Percentiles rank a stretch among this genome's conserved stretches.
Evolutionary conservation across 2,797 vertebrate species (phyloP).

Genomic region (Mareca strepera): DNA sequence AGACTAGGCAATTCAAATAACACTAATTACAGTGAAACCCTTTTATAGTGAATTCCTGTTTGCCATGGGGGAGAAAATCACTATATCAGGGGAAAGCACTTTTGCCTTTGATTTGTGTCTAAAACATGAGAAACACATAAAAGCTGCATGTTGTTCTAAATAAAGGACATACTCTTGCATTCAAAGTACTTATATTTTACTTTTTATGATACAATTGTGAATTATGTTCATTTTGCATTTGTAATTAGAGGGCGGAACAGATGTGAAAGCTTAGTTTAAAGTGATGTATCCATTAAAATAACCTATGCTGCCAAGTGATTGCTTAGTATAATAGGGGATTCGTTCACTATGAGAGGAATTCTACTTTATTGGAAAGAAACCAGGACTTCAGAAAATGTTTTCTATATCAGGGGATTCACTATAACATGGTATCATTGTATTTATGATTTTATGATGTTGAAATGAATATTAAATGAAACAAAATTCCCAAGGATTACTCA

Average conservation of each 20-base stretch:
- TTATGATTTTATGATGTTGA: constrained; percentile 91
- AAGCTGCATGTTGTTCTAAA: constrained; percentile 67
- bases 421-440: constrained; percentile 82
- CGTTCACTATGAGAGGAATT: constrained; percentile 54
- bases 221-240: constrained; percentile 48
- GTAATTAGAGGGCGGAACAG: constrained; percentile 69
- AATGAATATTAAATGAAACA: constrained; percentile 96
- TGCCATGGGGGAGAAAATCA: constrained; percentile 60
- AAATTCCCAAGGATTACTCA: constrained; percentile 89
- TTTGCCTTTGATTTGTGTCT: constrained; percentile 68
- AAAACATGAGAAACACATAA: constrained; percentile 62
- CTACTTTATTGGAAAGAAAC: constrained; percentile 71
- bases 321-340: constrained; percentile 68
- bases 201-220: constrained; percentile 14
- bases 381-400: constrained; percentile 73
- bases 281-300: constrained; percentile 73
- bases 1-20: constrained; percentile 90
- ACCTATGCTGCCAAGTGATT: constrained; percentile 74
- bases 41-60: constrained; percentile 74
- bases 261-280: constrained; percentile 66
- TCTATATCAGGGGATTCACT: constrained; percentile 75
- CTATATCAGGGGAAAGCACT: constrained; percentile 51
- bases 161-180: constrained; percentile 69
- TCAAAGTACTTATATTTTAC: constrained; percentile 76
- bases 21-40: constrained; percentile 83